Evolutionary conservation across 2,888 invertebrate species (phyloP).

Genomic region (Drosophila prostipennis): DNA sequence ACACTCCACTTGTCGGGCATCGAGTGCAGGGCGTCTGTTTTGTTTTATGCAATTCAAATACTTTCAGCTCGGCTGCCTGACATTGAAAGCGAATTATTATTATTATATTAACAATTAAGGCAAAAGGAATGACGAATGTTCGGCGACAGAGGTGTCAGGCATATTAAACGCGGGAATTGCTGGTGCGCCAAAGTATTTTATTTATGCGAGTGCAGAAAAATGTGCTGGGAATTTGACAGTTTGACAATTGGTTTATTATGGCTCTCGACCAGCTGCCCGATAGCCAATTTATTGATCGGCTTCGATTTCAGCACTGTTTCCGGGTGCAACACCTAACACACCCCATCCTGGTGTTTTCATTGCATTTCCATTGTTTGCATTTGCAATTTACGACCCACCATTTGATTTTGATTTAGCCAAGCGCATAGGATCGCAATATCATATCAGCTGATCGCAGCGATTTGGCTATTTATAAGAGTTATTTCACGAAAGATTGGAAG

Average conservation of each 20-base stretch:
- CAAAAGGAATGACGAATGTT: slow-evolving; percentile 19
- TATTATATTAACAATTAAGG: slow-evolving; percentile 45
- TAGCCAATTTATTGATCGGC: slow-evolving; percentile 52
- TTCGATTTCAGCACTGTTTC: slow-evolving; percentile 34
- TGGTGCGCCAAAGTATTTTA: slow-evolving; percentile 40
- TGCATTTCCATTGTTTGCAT: slow-evolving; percentile 25
- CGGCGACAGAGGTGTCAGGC: slow-evolving; percentile 39
- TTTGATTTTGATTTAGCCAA: slow-evolving; percentile 11
- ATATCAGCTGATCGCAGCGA: slow-evolving; percentile 27
- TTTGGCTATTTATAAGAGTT: slow-evolving; percentile 59
- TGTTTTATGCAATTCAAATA: slow-evolving; percentile 53
- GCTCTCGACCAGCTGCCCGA: slow-evolving; percentile 31
- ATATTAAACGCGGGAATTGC: slow-evolving; percentile 27
- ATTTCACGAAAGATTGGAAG: slow-evolving; percentile 47
- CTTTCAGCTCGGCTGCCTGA: slow-evolving; percentile 31
- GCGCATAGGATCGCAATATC: slow-evolving; percentile 5
- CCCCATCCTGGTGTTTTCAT: no score
- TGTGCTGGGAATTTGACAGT: slow-evolving; percentile 66
- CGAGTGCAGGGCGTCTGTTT: slow-evolving; percentile 54
- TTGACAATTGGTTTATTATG: slow-evolving; percentile 56
- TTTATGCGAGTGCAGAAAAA: slow-evolving; percentile 46
- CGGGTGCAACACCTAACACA: slow-evolving; percentile 37
- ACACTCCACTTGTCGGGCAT: slow-evolving; percentile 47
- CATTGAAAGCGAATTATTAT: slow-evolving; percentile 62
- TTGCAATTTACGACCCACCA: slow-evolving; percentile 11